A percentile compares a stretch with the other conserved stretches of the same genome.
These are phyloP conservation scores for Bombus cullumanus DNA, from an alignment of 1,140 invertebrate genomes.

Conservation along the genomic window DNA sequence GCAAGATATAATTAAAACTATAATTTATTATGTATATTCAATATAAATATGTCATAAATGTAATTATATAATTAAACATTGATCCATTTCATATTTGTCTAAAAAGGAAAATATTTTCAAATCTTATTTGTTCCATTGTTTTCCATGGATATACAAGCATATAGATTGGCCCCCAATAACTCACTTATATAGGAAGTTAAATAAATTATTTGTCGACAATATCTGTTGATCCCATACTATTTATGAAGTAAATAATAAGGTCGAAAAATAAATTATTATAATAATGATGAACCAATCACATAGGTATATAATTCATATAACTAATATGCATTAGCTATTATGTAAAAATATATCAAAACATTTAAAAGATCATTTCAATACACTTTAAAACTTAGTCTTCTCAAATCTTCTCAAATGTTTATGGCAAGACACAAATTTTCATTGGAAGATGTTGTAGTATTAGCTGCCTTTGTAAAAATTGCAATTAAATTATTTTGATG, in stretches of 20 bases:
- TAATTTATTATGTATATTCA: neutral
- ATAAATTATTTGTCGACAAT: slow-evolving; percentile 64
- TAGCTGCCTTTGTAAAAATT: neutral
- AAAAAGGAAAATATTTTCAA: slow-evolving; percentile 23
- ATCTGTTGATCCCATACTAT: slow-evolving; percentile 54
- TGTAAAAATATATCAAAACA: slow-evolving; percentile 3
- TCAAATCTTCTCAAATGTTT: slow-evolving; percentile 4
- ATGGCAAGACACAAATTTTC: neutral
- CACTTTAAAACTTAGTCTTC: neutral
- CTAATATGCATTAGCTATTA: neutral
- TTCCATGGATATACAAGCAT: slow-evolving; percentile 44
- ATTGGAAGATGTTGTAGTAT: slow-evolving; percentile 2
- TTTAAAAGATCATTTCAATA: neutral
- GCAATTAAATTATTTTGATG: neutral
- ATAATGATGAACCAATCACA: neutral
- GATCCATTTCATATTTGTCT: neutral
- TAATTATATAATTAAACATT: slow-evolving; percentile 27
- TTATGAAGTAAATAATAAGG: slow-evolving; percentile 28
- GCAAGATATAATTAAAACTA: too few species aligned
- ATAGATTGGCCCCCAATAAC: slow-evolving; percentile 72
- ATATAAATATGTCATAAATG: slow-evolving; percentile 14
- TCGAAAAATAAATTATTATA: slow-evolving; percentile 3
- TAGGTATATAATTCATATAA: neutral
- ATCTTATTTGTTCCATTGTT: slow-evolving; percentile 23
- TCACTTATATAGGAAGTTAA: slow-evolving; percentile 54